phyloP scores from a whole-genome alignment of 2,888 invertebrate species.

The Molorchus minor region DNA sequence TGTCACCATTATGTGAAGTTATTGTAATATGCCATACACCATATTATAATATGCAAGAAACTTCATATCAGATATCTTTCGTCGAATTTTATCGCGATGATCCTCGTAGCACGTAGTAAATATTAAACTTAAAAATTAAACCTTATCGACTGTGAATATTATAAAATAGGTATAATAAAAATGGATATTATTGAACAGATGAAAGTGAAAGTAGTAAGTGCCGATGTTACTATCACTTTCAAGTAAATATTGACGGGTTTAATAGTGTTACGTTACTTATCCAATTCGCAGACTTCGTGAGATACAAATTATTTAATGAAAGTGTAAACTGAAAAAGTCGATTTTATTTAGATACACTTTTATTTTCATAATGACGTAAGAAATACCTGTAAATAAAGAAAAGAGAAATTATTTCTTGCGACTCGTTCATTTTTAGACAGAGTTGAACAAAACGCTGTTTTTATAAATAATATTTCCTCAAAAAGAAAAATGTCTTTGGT shows the following conservation, averaged over 20 bases:
- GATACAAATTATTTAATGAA: slow-evolving; percentile 3
- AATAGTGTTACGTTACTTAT: neutral
- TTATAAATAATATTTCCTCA: neutral
- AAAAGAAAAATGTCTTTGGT: neutral
- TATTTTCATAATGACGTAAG: neutral
- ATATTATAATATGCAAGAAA: too few species aligned
- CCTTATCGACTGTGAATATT: too few species aligned
- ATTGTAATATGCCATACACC: too few species aligned
- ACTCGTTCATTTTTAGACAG: neutral
- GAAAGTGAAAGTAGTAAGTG: slow-evolving; percentile 9
- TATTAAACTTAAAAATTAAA: too few species aligned
- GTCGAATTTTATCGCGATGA: too few species aligned
- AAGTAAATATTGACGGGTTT: slow-evolving; percentile 7
- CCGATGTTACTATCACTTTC: neutral
- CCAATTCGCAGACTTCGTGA: neutral
- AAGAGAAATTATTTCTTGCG: neutral
- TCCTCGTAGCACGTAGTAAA: too few species aligned
- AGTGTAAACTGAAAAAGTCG: slow-evolving; percentile 5
- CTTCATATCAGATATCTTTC: too few species aligned
- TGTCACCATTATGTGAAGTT: too few species aligned
- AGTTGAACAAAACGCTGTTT: neutral
- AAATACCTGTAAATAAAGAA: neutral
- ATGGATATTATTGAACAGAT: neutral
- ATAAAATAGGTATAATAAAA: too few species aligned
- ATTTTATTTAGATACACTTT: neutral